Base-by-base conservation (phyloP, 1,140 invertebrate genomes). In the Oncopodura yosiiana region DNA sequence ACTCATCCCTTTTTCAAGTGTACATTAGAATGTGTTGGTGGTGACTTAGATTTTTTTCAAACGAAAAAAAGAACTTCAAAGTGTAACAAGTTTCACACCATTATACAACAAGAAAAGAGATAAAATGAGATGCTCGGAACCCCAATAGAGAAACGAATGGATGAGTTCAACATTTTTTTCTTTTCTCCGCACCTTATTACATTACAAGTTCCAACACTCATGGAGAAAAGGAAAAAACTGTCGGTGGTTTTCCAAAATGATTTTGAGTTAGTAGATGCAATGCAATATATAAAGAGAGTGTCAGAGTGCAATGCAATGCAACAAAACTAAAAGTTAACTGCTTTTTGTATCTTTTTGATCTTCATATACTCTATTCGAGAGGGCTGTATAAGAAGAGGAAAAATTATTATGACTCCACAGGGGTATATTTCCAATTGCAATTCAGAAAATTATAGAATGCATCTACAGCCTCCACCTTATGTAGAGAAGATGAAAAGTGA, bases 61-160 rank as follows among this genome's bases (percentile, higher is more conserved):
- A n/a, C n/a, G n/a, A n/a, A n/a, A n/a, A n/a, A n/a, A n/a, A n/a
- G n/a, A n/a, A n/a, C n/a, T n/a, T n/a, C n/a, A n/a, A n/a, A n/a
- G n/a, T n/a, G n/a, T n/a, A n/a, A n/a, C n/a, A n/a, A n/a, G n/a
- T n/a, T n/a, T n/a, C n/a, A n/a, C n/a, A n/a, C n/a, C n/a, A n/a
- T n/a, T n/a, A n/a, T n/a, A n/a, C n/a, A n/a, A n/a, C n/a, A n/a
- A n/a, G n/a, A n/a, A n/a, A n/a, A n/a, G n/a, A n/a, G n/a, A n/a
- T 9, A 51, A 41, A 51, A 51, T 51, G 49, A 51, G 49, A 51
- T 51, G 49, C 49, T n/a, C n/a, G n/a, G 49, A 34, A 36, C 49
- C 49, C 49, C 39, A 26, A 34, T 42, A 26, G 49, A 32, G 49
- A 51, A 18, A 23, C 37, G 49, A 51, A 51, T 51, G 49, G 49